phyloP scores from a whole-genome alignment of 2,113 vertebrate genomes.

The Centropus bengalensis region DNA sequence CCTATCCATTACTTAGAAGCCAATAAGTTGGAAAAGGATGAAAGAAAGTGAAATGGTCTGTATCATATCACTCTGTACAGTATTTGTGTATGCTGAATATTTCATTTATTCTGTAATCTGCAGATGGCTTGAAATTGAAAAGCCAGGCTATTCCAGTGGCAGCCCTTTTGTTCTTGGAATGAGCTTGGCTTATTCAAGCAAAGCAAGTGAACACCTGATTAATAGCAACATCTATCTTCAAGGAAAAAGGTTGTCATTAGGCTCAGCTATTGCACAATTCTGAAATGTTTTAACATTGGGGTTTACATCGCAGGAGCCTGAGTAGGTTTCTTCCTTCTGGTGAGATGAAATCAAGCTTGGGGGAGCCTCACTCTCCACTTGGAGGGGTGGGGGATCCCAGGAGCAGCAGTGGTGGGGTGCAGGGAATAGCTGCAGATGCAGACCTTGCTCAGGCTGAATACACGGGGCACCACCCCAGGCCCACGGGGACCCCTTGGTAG shows the following conservation, averaged over 20 bases:
- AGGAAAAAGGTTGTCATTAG: background rate
- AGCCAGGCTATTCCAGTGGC: background rate
- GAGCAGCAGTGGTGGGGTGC: background rate
- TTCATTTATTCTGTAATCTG: slow-evolving; percentile 19
- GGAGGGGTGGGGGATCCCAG: background rate
- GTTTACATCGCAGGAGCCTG: background rate
- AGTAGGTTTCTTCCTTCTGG: background rate
- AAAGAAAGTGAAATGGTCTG: slow-evolving; percentile 33
- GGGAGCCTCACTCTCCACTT: background rate
- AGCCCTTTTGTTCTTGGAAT: slow-evolving; percentile 40
- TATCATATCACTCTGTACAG: slow-evolving; percentile 12
- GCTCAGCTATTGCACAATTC: background rate
- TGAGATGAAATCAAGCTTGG: background rate
- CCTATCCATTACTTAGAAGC: slow-evolving; percentile 36
- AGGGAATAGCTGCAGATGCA: background rate
- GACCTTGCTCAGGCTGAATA: background rate
- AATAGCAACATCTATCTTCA: slow-evolving; percentile 20
- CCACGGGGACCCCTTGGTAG: background rate
- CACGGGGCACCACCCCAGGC: background rate
- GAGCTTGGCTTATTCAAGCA: background rate
- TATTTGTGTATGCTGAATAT: background rate
- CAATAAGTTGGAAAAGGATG: background rate
- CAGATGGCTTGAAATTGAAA: slow-evolving; percentile 12
- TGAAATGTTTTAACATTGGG: background rate
- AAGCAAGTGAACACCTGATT: background rate